phyloP scores from a whole-genome alignment of 2,888 invertebrate genomes.

The Orthosia cruda region DNA sequence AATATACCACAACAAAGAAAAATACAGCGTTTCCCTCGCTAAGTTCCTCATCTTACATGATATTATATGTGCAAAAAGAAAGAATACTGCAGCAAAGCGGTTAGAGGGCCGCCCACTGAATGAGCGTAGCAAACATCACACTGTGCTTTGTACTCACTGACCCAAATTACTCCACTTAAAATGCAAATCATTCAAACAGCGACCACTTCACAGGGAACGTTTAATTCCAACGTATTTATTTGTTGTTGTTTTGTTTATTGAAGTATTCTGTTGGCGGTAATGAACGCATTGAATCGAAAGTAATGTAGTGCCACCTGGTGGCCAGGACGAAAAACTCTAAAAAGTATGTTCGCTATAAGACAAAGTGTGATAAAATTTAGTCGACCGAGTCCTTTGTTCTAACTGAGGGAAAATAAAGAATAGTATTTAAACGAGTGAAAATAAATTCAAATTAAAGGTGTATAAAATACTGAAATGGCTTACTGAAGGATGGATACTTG shows the following conservation, averaged over 20 bases:
- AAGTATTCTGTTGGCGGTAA: slow-evolving; percentile 30
- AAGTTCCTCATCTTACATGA: slow-evolving; percentile 21
- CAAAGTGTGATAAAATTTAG: background rate
- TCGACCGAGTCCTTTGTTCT: background rate
- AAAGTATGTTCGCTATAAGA: background rate
- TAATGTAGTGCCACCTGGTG: slow-evolving; percentile 27
- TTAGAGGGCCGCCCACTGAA: slow-evolving; percentile 47
- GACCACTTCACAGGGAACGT: slow-evolving; percentile 31
- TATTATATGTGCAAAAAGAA: slow-evolving; percentile 28
- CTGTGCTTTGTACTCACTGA: slow-evolving; percentile 75
- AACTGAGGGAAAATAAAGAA: too few relatives aligned
- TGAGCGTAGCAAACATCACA: slow-evolving; percentile 72
- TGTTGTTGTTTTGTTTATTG: slow-evolving; percentile 48
- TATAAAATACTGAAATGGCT: too few relatives aligned
- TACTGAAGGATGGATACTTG: too few relatives aligned
- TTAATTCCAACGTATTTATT: slow-evolving; percentile 61
- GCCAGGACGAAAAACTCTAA: background rate
- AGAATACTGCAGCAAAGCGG: slow-evolving; percentile 57
- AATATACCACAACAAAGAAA: slow-evolving; percentile 29
- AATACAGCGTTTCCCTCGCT: slow-evolving; percentile 10
- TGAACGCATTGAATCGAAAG: slow-evolving; percentile 3
- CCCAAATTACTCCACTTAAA: slow-evolving; percentile 87
- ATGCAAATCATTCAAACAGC: slow-evolving; percentile 85
- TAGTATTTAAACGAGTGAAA: too few relatives aligned
- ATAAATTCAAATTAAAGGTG: too few relatives aligned